These are phyloP conservation scores for Caranx melampygus DNA, from an alignment of 2,113 vertebrate genomes.

Conservation along the genomic window DNA sequence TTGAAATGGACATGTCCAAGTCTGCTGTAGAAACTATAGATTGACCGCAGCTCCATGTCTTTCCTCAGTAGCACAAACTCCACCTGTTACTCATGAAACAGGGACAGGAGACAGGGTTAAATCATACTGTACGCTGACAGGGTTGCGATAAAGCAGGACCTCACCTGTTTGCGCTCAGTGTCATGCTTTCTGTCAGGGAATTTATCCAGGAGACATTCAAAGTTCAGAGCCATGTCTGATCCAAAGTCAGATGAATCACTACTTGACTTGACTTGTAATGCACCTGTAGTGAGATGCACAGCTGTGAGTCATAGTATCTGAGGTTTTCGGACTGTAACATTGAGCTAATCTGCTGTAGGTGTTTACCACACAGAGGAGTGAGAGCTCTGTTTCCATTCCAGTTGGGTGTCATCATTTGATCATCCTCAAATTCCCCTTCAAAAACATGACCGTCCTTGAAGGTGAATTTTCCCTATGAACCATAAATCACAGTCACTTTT, in stretches of 20 bases:
- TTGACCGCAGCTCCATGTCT: slow-evolving; percentile 81
- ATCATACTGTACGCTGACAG: not conserved
- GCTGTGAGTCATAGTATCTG: not conserved
- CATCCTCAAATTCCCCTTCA: slow-evolving; percentile 84
- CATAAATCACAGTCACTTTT: not conserved
- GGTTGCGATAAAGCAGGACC: not conserved
- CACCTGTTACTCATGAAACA: slow-evolving; percentile 77
- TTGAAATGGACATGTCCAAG: slow-evolving; percentile 81
- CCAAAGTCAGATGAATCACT: slow-evolving; percentile 61
- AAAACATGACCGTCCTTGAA: slow-evolving; percentile 84
- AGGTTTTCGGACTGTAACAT: not conserved
- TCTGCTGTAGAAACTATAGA: slow-evolving; percentile 90
- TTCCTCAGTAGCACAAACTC: slow-evolving; percentile 85
- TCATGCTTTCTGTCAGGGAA: slow-evolving; percentile 76
- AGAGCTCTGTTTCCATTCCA: slow-evolving; percentile 22
- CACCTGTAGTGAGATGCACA: slow-evolving; percentile 41
- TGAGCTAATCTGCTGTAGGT: not conserved
- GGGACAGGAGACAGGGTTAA: not conserved
- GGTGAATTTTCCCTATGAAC: slow-evolving; percentile 84
- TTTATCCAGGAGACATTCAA: slow-evolving; percentile 78
- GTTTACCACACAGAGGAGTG: slow-evolving; percentile 53
- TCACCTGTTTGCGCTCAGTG: slow-evolving; percentile 87
- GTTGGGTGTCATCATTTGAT: slow-evolving; percentile 72
- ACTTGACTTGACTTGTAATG: slow-evolving; percentile 31
- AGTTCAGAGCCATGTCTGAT: slow-evolving; percentile 81